Evolutionary conservation across 1,140 invertebrate genomes (phyloP).

Genomic region (Lordiphosa stackelbergi): DNA sequence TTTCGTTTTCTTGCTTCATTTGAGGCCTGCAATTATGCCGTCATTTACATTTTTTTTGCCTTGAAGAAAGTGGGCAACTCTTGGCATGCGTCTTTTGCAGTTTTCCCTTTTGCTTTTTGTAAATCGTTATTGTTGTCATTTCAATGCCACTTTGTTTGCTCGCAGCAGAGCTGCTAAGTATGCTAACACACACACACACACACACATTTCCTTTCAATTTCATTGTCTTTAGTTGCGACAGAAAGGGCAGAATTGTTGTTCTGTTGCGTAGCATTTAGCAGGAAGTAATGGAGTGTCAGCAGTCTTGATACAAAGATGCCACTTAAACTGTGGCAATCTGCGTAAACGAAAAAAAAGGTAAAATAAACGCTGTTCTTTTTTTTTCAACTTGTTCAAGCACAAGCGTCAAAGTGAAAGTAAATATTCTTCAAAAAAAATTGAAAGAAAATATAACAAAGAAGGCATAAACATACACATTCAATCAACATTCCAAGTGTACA

Average conservation of each 20-base stretch:
- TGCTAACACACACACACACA: constrained; percentile 26
- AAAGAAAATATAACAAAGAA: neutral
- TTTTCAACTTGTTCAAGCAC: too few species aligned
- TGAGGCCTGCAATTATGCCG: constrained; percentile 71
- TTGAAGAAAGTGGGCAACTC: constrained; percentile 52
- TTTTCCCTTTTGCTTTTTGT: neutral
- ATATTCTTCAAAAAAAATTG: constrained; percentile 2
- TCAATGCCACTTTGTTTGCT: constrained; percentile 56
- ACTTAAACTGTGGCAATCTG: too few species aligned
- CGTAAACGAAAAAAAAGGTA: too few species aligned
- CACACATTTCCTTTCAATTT: constrained; percentile 43
- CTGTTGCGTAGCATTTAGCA: too few species aligned
- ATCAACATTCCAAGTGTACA: too few species aligned
- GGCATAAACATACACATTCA: too few species aligned
- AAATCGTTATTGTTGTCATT: constrained; percentile 37
- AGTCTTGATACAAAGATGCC: constrained; percentile 7
- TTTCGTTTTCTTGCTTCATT: constrained; percentile 28
- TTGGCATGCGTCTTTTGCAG: constrained; percentile 21
- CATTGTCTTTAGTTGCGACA: constrained; percentile 16
- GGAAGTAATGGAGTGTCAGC: constrained; percentile 2
- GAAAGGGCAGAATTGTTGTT: neutral
- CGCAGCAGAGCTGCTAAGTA: constrained; percentile 52
- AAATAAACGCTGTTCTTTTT: too few species aligned
- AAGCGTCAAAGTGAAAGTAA: constrained; percentile 5
- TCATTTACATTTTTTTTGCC: constrained; percentile 71